phyloP scores from a whole-genome alignment of 2,113 vertebrate genomes.

The Lampris incognitus region DNA sequence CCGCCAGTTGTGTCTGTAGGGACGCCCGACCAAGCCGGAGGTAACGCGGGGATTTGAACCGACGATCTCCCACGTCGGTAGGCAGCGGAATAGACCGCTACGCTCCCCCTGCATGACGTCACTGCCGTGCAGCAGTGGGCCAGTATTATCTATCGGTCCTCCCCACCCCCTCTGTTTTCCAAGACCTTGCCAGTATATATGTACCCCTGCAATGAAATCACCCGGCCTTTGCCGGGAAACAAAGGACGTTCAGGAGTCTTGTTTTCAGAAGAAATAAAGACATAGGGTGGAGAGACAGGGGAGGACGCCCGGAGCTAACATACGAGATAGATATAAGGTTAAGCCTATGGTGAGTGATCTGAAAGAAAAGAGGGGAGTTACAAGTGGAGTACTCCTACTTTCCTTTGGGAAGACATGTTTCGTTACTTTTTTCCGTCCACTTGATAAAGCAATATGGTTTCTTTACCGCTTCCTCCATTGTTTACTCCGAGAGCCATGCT shows the following conservation, averaged over 20 bases:
- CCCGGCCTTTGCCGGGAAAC: conserved; percentile 78
- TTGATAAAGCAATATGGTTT: not conserved
- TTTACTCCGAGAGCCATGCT: conserved; percentile 35
- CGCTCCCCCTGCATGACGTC: conserved; percentile 37
- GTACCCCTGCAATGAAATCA: conserved; percentile 73
- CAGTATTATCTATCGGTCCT: conserved; percentile 26
- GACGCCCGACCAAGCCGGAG: too few relatives aligned
- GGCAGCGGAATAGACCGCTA: too few relatives aligned
- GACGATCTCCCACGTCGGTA: too few relatives aligned
- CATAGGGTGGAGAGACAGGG: conserved; percentile 44
- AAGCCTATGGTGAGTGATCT: conserved; percentile 10
- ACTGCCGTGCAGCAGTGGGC: conserved; percentile 21
- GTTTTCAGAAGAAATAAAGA: conserved; percentile 80
- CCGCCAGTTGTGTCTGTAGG: too few relatives aligned
- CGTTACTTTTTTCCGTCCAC: not conserved
- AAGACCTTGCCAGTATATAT: conserved; percentile 47
- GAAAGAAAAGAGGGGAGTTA: conserved; percentile 2
- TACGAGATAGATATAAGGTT: conserved; percentile 26
- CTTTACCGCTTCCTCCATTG: conserved; percentile 29
- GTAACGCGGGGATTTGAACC: too few relatives aligned
- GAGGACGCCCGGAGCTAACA: conserved; percentile 35
- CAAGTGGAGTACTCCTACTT: not conserved
- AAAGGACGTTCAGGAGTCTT: conserved; percentile 76
- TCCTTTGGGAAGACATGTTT: not conserved
- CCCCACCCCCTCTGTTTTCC: conserved; percentile 58